phyloP scores from a whole-genome alignment of 2,888 invertebrate genomes.

The Ophion slaviceki region DNA sequence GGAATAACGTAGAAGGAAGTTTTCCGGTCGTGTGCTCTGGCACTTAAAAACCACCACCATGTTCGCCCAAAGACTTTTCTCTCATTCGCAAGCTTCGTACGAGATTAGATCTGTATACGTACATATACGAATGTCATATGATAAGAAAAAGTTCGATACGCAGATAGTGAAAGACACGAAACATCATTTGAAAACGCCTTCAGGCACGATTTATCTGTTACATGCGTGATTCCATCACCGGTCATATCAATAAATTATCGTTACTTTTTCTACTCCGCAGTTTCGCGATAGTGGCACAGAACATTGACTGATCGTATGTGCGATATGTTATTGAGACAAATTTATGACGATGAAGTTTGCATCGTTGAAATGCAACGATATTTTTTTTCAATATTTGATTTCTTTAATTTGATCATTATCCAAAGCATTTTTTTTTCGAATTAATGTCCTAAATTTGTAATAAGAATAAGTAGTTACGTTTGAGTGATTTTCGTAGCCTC shows the following conservation, averaged over 20 bases:
- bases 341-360: too few relatives aligned
- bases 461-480: too few relatives aligned
- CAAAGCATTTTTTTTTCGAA: too few relatives aligned
- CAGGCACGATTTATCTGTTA: constrained; percentile 52
- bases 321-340: constrained; percentile 6
- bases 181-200: constrained; percentile 65
- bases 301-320: constrained; percentile 19
- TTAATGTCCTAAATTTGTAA: too few relatives aligned
- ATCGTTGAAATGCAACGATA: too few relatives aligned
- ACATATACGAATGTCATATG: constrained; percentile 15
- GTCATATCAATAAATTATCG: constrained; percentile 58
- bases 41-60: constrained; percentile 46
- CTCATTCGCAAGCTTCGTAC: constrained; percentile 41
- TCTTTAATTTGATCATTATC: too few relatives aligned
- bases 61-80: constrained; percentile 32
- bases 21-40: constrained; percentile 52
- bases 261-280: background rate
- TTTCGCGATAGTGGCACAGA: constrained; percentile 17
- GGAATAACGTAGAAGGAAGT: constrained; percentile 43
- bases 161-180: constrained; percentile 57
- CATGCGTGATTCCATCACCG: constrained; percentile 49
- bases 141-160: constrained; percentile 45
- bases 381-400: too few relatives aligned
- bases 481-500: too few relatives aligned
- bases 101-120: constrained; percentile 62